phyloP scores from a whole-genome alignment of 2,113 vertebrate genomes.

The Ahaetulla prasina region DNA sequence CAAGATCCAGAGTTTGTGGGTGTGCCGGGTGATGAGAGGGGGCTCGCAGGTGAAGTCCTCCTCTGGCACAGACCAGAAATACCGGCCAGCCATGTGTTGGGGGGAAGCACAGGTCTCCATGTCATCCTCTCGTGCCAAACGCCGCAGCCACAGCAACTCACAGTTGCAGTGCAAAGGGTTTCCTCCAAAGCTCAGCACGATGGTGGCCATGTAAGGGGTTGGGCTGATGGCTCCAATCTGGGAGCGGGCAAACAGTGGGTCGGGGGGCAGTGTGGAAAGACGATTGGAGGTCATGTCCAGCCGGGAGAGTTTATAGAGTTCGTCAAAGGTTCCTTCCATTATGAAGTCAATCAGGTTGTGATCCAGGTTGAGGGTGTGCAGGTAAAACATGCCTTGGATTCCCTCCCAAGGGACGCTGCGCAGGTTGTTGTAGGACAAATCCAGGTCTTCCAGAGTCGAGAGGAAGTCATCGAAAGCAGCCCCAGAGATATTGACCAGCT shows the following conservation, averaged over 20 bases:
- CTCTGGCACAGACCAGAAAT: conserved; percentile 90
- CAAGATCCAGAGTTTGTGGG: conserved; percentile 85
- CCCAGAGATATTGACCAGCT: conserved; percentile 74
- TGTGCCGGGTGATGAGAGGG: conserved; percentile 88
- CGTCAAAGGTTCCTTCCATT: conserved; percentile 81
- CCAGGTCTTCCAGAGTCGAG: conserved; percentile 83
- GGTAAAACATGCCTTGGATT: conserved; percentile 84
- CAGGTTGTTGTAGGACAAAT: conserved; percentile 90
- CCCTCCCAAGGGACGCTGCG: conserved; percentile 84
- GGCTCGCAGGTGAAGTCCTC: conserved; percentile 90
- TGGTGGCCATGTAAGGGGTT: conserved; percentile 77
- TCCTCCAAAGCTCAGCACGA: conserved; percentile 84
- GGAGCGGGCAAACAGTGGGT: conserved; percentile 82
- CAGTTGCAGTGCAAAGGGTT: conserved; percentile 93
- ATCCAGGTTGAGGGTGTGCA: conserved; percentile 88
- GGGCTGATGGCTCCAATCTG: conserved; percentile 81
- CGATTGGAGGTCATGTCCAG: conserved; percentile 92
- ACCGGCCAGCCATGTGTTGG: conserved; percentile 76
- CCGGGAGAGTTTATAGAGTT: conserved; percentile 84
- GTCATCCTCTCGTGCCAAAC: conserved; percentile 80
- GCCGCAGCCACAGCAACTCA: conserved; percentile 84
- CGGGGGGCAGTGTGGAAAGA: conserved; percentile 83
- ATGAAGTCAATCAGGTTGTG: conserved; percentile 88
- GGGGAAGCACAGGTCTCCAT: conserved; percentile 91
- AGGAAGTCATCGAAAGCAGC: conserved; percentile 87